Evolutionary conservation across 92 coral and sea anemone species (phyloP), one percentile per base, ranked within the genome.

Genomic region (Phymanthus crucifer): DNA sequence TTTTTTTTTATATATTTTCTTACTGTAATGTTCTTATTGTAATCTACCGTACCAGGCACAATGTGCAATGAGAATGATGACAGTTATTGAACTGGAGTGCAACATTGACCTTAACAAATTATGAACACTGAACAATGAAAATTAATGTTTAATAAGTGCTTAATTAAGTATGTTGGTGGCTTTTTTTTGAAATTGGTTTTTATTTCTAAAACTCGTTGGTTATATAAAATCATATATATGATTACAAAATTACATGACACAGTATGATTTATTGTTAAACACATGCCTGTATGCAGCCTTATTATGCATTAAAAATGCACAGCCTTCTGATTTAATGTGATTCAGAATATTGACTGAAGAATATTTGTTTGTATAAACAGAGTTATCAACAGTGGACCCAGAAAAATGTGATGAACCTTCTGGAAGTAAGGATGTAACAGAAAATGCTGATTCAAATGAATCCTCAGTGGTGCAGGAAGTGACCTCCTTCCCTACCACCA

Each of bases 401-500:
- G 34, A 58, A 70, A 32, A 43, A 70, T 13, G 74, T 70, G 74
- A 33, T 70, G 74, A 70, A 70, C 74, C 74, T 70, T 70, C 47
- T 70, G 74, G 74, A 70, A 70, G 43, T 70, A 70, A 70, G 74
- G 74, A 19, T 70, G 16, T 32, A 70, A 16, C 74, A 70, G 74
- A 70, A 70, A 70, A 70, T 18, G 74, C 46, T 70, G 74, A 70
- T 70, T 70, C 74, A 70, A 70, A 70, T 70, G 46, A 70, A 70
- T 70, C 74, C 74, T 70, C 74, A 33, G 74, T 70, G 74, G 74
- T 70, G 47, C 74, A 70, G 0, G 74, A 70, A 43, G 74, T 70
- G 47, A 70, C 74, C 74, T 70, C 74, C 74, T 33, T 33, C 32
- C 74, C 74, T 70, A 70, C 74, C 74, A 70, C 74, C 74, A 70